A percentile compares a stretch with the other conserved stretches of the same genome.
These are phyloP conservation scores for Chionis minor DNA, from an alignment of 2,113 vertebrate species.

Conservation along the genomic window DNA sequence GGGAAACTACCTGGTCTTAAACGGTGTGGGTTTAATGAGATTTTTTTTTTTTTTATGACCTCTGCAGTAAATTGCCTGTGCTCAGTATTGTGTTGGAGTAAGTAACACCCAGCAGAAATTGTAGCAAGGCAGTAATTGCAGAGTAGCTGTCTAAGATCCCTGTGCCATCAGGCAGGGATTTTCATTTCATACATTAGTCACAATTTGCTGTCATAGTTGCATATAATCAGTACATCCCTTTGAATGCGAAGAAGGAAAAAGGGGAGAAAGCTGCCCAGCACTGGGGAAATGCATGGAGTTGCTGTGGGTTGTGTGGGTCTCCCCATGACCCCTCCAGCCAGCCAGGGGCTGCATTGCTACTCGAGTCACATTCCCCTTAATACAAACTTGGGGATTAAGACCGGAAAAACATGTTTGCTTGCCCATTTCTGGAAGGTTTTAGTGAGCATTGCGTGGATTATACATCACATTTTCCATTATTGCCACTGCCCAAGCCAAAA, in stretches of 20 bases:
- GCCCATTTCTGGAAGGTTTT: conserved; percentile 16
- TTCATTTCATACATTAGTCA: conserved; percentile 36
- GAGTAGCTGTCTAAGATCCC: conserved; percentile 21
- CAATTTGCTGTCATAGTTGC: conserved; percentile 21
- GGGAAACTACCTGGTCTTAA: conserved; percentile 29
- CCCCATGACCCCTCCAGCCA: background rate
- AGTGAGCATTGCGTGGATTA: background rate
- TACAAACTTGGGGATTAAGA: background rate
- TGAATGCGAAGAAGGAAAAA: background rate
- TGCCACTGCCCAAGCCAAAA: background rate
- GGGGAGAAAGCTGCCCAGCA: background rate
- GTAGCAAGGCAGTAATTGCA: conserved; percentile 20
- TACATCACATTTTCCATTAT: background rate
- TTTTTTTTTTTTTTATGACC: conserved; percentile 9
- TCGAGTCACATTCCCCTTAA: background rate
- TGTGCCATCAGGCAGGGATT: conserved; percentile 10
- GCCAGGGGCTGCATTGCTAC: background rate
- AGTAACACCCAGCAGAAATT: conserved; percentile 10
- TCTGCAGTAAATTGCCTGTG: conserved; percentile 38
- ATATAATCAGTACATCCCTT: background rate
- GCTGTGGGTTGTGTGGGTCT: background rate
- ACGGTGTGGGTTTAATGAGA: conserved; percentile 31
- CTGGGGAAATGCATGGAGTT: background rate
- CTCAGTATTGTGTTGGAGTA: background rate
- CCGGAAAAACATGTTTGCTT: background rate